phyloP scores from a whole-genome alignment of 2,797 vertebrate genomes.

The Lepilemur ruficaudatus region DNA sequence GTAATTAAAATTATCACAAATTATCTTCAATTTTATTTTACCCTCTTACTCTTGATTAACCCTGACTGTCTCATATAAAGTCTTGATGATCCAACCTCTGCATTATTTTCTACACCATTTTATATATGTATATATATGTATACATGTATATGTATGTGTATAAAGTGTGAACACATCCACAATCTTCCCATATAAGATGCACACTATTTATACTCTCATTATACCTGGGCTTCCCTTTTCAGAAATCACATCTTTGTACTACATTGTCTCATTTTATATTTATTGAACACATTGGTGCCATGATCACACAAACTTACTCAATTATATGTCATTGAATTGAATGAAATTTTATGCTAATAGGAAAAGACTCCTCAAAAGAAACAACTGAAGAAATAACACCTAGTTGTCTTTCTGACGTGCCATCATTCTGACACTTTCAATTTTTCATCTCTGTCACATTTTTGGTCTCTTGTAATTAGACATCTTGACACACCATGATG shows the following conservation, averaged over 20 bases:
- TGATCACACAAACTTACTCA: not conserved
- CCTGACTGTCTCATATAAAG: not conserved
- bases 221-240: not conserved
- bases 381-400: not conserved
- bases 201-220: not conserved
- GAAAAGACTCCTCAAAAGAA: not conserved
- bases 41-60: not conserved
- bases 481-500: not conserved
- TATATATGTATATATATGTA: too few relatives aligned
- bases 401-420: not conserved
- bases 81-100: not conserved
- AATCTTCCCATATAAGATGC: not conserved
- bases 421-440: not conserved
- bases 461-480: not conserved
- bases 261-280: not conserved
- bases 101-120: not conserved
- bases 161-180: not conserved
- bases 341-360: not conserved
- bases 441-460: not conserved
- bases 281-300: not conserved
- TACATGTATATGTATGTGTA: too few relatives aligned
- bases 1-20: not conserved
- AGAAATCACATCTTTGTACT: not conserved
- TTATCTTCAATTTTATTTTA: not conserved
- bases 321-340: not conserved